A percentile compares a stretch with the other conserved stretches of the same genome.
These are phyloP conservation scores for Cephalotes varians DNA, from an alignment of 2,888 invertebrate genomes.

Conservation along the genomic window DNA sequence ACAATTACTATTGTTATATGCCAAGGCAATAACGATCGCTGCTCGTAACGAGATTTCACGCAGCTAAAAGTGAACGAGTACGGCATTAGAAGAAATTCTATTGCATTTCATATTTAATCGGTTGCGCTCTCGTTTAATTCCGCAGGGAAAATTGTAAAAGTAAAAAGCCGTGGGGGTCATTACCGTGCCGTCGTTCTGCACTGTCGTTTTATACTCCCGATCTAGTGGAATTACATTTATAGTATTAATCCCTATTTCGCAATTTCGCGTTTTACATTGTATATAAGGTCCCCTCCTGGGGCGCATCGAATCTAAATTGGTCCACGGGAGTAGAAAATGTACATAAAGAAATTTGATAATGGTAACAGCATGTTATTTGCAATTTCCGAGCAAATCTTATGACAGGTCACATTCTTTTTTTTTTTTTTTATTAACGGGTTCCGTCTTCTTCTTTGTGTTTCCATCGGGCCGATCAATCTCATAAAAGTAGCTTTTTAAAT, in stretches of 20 bases:
- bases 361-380: conserved; percentile 6
- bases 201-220: conserved; percentile 50
- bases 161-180: conserved; percentile 50
- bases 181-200: conserved; percentile 44
- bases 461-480: not conserved
- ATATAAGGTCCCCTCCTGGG: conserved; percentile 23
- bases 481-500: not conserved
- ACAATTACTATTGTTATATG: not conserved
- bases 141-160: conserved; percentile 62
- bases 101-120: conserved; percentile 65
- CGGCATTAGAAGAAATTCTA: conserved; percentile 44
- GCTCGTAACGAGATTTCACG: conserved; percentile 31
- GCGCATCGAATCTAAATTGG: conserved; percentile 23
- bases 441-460: not conserved
- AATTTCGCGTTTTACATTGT: conserved; percentile 3
- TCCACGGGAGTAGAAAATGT: conserved; percentile 1
- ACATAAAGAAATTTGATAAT: conserved; percentile 20
- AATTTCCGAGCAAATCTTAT: not conserved
- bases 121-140: conserved; percentile 53
- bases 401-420: not conserved
- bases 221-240: conserved; percentile 61
- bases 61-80: conserved; percentile 13
- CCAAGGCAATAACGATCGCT: conserved; percentile 7
- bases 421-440: not conserved
- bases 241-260: conserved; percentile 56